phyloP scores from a whole-genome alignment of 2,797 vertebrate species.

The Sciurus carolinensis region DNA sequence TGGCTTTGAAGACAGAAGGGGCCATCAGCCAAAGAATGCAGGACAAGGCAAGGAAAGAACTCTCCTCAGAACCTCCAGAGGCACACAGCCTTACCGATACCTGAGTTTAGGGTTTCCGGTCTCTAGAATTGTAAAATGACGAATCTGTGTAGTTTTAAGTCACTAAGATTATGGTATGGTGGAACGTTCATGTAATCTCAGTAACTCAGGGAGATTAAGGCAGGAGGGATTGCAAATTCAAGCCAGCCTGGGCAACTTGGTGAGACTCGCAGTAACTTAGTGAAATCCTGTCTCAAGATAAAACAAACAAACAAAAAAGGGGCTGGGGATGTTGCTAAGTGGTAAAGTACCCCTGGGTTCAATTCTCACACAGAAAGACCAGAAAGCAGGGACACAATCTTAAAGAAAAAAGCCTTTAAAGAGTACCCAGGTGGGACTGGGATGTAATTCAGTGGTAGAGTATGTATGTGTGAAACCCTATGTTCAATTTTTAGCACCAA shows the following conservation, averaged over 20 bases:
- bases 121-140: neutral
- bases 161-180: neutral
- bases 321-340: no score
- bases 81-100: neutral
- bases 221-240: no score
- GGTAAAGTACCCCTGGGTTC: no score
- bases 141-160: conserved; percentile 18
- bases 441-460: neutral
- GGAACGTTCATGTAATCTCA: no score
- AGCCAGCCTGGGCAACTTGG: no score
- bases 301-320: no score
- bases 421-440: neutral
- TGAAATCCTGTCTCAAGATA: no score
- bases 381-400: neutral
- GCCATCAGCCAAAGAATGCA: neutral
- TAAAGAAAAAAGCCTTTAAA: conserved; percentile 30
- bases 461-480: no score
- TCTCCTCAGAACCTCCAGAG: neutral
- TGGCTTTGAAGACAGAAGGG: conserved; percentile 45
- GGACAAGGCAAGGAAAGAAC: conserved; percentile 23
- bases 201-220: no score
- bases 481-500: no score
- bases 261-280: no score
- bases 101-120: conserved; percentile 35
- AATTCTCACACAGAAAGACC: neutral